Evolutionary conservation across 2,797 vertebrate species (phyloP).

Genomic region (Anabas testudineus): DNA sequence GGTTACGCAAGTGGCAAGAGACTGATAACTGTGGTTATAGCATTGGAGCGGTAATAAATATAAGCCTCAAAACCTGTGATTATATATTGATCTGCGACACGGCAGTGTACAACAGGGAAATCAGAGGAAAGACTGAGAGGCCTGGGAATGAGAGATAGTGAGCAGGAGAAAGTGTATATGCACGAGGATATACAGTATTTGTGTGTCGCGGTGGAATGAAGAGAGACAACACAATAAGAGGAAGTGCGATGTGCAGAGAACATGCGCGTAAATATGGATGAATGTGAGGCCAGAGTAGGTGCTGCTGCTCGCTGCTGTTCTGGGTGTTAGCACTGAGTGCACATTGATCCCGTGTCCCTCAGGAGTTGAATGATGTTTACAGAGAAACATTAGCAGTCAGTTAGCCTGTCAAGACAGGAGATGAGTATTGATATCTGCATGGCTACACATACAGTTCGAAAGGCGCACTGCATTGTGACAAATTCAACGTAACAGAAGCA

Average conservation of each 20-base stretch:
- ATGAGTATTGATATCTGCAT: slow-evolving; percentile 77
- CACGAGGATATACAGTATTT: slow-evolving; percentile 14
- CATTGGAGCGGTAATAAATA: slow-evolving; percentile 64
- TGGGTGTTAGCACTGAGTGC: slow-evolving; percentile 47
- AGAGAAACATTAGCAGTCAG: slow-evolving; percentile 77
- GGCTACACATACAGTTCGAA: slow-evolving; percentile 15
- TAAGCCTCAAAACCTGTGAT: slow-evolving; percentile 74
- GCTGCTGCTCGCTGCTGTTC: slow-evolving; percentile 29
- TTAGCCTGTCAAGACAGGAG: slow-evolving; percentile 63
- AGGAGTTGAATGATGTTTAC: slow-evolving; percentile 71
- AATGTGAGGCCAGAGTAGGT: slow-evolving; percentile 31
- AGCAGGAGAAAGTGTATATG: slow-evolving; percentile 30
- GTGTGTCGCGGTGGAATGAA: slow-evolving; percentile 50
- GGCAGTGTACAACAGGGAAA: slow-evolving; percentile 78
- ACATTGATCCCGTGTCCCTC: slow-evolving; percentile 69
- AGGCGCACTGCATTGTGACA: slow-evolving; percentile 30
- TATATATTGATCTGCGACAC: slow-evolving; percentile 75
- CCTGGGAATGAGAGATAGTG: slow-evolving; percentile 34
- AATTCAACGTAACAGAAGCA: slow-evolving; percentile 23
- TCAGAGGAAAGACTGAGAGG: slow-evolving; percentile 74
- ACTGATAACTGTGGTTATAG: slow-evolving; percentile 61
- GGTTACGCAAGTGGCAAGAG: slow-evolving; percentile 57
- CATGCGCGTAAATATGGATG: slow-evolving; percentile 77
- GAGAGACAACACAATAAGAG: slow-evolving; percentile 47
- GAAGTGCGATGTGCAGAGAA: slow-evolving; percentile 53